These are phyloP conservation scores for Cathartes aura DNA, from an alignment of 2,113 vertebrate genomes.

Conservation along the genomic window DNA sequence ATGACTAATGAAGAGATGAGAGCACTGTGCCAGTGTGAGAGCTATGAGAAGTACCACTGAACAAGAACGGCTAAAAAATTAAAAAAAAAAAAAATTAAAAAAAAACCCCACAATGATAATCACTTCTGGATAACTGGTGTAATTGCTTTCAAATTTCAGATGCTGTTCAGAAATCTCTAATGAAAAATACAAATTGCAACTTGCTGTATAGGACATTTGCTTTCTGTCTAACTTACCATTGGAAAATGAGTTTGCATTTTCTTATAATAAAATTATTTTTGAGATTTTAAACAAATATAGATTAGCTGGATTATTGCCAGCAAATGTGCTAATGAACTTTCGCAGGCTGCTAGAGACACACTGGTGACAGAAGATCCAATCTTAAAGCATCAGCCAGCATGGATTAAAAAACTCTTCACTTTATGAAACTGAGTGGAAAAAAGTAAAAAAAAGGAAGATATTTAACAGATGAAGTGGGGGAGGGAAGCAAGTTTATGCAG, in stretches of 20 bases:
- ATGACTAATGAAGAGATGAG: conserved; percentile 85
- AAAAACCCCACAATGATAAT: conserved; percentile 59
- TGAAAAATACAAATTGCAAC: conserved; percentile 48
- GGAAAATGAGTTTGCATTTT: conserved; percentile 51
- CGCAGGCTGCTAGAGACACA: neutral
- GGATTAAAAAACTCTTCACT: neutral
- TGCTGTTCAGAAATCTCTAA: conserved; percentile 66
- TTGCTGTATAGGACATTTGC: neutral
- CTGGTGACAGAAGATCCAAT: neutral
- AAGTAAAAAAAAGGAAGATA: neutral
- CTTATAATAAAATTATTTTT: conserved; percentile 33
- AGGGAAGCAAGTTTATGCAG: neutral
- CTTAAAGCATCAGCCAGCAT: neutral
- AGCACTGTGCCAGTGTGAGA: conserved; percentile 71
- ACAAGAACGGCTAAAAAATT: conserved; percentile 63
- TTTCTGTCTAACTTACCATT: conserved; percentile 35
- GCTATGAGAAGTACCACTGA: conserved; percentile 67
- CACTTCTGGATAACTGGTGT: conserved; percentile 75
- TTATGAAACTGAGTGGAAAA: neutral
- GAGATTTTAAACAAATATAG: conserved; percentile 55
- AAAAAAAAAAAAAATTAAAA: neutral
- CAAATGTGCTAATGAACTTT: conserved; percentile 45
- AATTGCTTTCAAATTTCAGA: conserved; percentile 78
- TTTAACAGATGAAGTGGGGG: neutral
- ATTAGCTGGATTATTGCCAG: conserved; percentile 65